A percentile compares a stretch with the other conserved stretches of the same genome.
Conservation (phyloP, 2,888 invertebrate genomes). For the Kryphioiulus occultus region DNA sequence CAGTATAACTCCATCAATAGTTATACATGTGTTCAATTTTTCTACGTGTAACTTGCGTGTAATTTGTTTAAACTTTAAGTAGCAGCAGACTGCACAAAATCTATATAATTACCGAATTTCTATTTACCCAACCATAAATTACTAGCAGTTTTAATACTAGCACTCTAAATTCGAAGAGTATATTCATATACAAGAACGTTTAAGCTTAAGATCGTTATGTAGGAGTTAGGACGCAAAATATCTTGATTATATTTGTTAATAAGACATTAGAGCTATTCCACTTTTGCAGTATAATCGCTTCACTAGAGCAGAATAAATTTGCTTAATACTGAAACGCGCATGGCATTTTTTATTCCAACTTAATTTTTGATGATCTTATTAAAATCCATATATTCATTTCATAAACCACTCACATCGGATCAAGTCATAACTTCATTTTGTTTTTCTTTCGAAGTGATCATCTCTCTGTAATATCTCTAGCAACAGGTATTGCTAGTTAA, state of each 20-base stretch:
- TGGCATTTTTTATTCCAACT: not conserved
- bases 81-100: not conserved
- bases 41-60: not conserved
- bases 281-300: not conserved
- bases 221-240: not conserved
- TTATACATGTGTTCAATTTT: too few species aligned
- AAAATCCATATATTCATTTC: not conserved
- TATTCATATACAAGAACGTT: too few species aligned
- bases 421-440: too few species aligned
- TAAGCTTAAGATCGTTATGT: too few species aligned
- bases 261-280: not conserved
- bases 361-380: not conserved
- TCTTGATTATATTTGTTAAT: not conserved
- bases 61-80: not conserved
- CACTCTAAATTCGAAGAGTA: not conserved
- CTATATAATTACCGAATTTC: not conserved
- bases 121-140: not conserved
- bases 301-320: slow-evolving; percentile 4
- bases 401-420: not conserved
- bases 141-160: too few species aligned
- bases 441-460: not conserved
- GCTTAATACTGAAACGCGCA: not conserved
- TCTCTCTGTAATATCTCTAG: not conserved
- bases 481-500: not conserved
- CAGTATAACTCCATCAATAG: too few species aligned